Evolutionary conservation across 2,797 vertebrate species (phyloP), one percentile per base, ranked within the genome.

Genomic region (Brotula barbata): DNA sequence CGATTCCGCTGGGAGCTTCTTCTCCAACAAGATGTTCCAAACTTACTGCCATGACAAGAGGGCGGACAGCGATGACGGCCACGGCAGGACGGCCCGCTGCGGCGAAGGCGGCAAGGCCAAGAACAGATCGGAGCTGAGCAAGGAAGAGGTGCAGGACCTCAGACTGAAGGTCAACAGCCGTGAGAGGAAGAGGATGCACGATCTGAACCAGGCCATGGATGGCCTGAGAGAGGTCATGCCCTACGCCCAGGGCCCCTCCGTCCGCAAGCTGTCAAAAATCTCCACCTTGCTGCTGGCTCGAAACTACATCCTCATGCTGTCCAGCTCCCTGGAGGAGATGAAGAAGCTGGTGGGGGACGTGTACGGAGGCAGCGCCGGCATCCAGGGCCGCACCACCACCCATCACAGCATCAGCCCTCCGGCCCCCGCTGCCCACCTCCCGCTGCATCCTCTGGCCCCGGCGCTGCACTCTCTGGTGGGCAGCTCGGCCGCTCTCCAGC

Each of bases 221-320:
- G 92, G 92, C 23, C 90, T 94, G 62, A 78, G 93, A 20, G 93
- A 93, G 71, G 93, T 94, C 48, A 94, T 94, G 93, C 93, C 93
- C 1, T 93, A 92, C 1, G 91, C 92, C 17, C 91, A 93, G 1
- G 93, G 93, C 6, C 92, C 93, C 0, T 92, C 93, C 0, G 92
- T 94, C 13, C 91, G 93, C 40, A 93, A 94, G 77, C 88, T 94
- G 16, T 94, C 93, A 6, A 94, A 94, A 61, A 93, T 94, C 80
- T 93, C 93, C 65, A 94, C 93, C 17, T 65, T 94, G 69, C 77
- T 93, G 25, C 71, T 94, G 3, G 93, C 93, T 51, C 89, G 93
- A 36, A 94, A 93, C 80, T 94, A 93, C 85, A 94, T 94, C 75
- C 89, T 94, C 39, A 93, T 93, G 92, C 87, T 94, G 62, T 92